phyloP scores from a whole-genome alignment of 2,797 vertebrate species.

The Argya squamiceps region DNA sequence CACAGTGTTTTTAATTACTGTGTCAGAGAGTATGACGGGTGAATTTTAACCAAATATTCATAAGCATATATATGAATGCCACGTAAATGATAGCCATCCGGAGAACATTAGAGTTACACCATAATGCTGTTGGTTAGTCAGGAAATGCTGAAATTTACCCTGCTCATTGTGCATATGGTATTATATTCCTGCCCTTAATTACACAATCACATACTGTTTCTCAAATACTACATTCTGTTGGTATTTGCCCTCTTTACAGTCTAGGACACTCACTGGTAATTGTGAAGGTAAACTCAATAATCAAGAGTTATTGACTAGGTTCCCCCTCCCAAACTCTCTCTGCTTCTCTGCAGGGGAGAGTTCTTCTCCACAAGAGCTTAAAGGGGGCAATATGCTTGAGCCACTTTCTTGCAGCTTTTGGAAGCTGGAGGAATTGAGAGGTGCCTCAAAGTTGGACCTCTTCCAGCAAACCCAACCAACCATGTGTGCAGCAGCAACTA shows the following conservation, averaged over 20 bases:
- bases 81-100: slow-evolving; percentile 27
- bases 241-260: slow-evolving; percentile 23
- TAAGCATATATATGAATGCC: neutral
- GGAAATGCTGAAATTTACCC: slow-evolving; percentile 51
- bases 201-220: slow-evolving; percentile 43
- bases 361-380: neutral
- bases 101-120: slow-evolving; percentile 49
- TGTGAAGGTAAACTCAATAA: slow-evolving; percentile 41
- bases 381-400: neutral
- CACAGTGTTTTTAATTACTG: slow-evolving; percentile 43
- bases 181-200: slow-evolving; percentile 47
- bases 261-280: slow-evolving; percentile 11
- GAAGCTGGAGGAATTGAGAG: slow-evolving; percentile 1
- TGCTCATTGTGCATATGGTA: neutral
- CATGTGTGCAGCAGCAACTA: slow-evolving; percentile 55
- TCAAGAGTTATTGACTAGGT: neutral
- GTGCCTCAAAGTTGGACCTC: slow-evolving; percentile 54
- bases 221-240: slow-evolving; percentile 36
- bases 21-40: neutral
- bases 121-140: slow-evolving; percentile 13
- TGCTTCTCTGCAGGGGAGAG: slow-evolving; percentile 30
- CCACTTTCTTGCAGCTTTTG: slow-evolving; percentile 21
- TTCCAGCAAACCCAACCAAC: slow-evolving; percentile 47
- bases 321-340: neutral
- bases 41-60: slow-evolving; percentile 40